These are phyloP conservation scores for Isoperla grammatica DNA, from an alignment of 2,888 invertebrate species.

Conservation along the genomic window DNA sequence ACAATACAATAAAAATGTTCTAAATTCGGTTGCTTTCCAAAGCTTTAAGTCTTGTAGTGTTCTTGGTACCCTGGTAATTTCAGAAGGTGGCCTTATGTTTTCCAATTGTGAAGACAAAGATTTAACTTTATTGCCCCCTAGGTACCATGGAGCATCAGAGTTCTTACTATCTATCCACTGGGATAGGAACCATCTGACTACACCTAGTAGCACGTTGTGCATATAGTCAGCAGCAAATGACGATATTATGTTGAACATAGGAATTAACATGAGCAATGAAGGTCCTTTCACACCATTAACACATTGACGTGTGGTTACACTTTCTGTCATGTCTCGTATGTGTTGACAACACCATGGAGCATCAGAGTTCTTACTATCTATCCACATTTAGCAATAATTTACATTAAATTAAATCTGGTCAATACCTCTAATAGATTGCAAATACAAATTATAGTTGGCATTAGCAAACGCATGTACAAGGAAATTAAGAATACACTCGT, in stretches of 20 bases:
- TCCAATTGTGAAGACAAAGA: background rate
- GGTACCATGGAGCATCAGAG: constrained; percentile 6
- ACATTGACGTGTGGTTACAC: background rate
- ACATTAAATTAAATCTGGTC: too few relatives aligned
- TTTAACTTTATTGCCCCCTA: background rate
- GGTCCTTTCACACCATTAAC: background rate
- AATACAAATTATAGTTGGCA: too few relatives aligned
- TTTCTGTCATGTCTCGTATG: background rate
- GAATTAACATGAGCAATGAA: background rate
- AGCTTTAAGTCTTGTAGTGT: constrained; percentile 3
- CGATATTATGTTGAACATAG: background rate
- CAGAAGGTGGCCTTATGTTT: constrained; percentile 10
- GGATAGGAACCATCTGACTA: constrained; percentile 5
- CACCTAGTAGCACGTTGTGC: constrained; percentile 8
- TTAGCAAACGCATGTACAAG: too few relatives aligned
- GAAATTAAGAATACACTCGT: too few relatives aligned
- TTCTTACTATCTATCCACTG: constrained; percentile 2
- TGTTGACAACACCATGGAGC: constrained; percentile 13
- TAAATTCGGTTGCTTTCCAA: constrained; percentile 14
- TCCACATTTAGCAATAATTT: too few relatives aligned
- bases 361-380: background rate
- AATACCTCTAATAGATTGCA: too few relatives aligned
- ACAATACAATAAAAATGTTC: constrained; percentile 8
- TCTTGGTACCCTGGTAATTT: constrained; percentile 12
- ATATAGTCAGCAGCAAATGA: constrained; percentile 16